phyloP scores from a whole-genome alignment of 2,113 vertebrate genomes.

The Heptranchias perlo region DNA sequence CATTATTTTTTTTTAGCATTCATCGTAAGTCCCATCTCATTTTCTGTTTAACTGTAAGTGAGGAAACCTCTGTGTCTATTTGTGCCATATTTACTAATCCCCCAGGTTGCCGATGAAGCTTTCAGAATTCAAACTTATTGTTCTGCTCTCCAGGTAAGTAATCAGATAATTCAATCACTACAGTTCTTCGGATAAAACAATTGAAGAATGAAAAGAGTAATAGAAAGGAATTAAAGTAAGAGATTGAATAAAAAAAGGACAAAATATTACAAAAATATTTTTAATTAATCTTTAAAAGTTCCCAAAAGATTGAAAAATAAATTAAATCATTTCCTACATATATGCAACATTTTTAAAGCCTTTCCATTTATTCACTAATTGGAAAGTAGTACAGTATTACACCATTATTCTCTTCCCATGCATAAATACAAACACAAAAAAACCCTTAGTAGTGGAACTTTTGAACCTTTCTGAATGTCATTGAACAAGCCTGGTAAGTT shows the following conservation, averaged over 20 bases:
- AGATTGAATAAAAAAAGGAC: neutral
- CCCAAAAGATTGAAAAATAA: neutral
- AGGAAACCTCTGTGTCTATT: neutral
- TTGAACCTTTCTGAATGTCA: too few relatives aligned
- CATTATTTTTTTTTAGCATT: too few relatives aligned
- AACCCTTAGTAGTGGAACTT: too few relatives aligned
- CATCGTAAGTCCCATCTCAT: too few relatives aligned
- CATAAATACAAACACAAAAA: too few relatives aligned
- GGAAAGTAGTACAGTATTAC: too few relatives aligned
- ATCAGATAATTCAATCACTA: slow-evolving; percentile 14
- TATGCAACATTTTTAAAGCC: neutral
- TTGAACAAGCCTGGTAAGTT: too few relatives aligned
- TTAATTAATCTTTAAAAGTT: neutral
- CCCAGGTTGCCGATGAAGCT: neutral
- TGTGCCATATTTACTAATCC: neutral
- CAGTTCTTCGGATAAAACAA: neutral
- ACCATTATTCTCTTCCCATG: too few relatives aligned
- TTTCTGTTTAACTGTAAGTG: neutral
- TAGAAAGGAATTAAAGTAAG: neutral
- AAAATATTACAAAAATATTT: neutral
- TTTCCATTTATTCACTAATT: neutral
- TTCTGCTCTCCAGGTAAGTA: neutral
- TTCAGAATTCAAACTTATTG: neutral
- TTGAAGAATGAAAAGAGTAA: neutral
- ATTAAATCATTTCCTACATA: neutral